These are phyloP conservation scores for Micrasema minimum DNA, from an alignment of 1,140 invertebrate genomes.

Conservation along the genomic window DNA sequence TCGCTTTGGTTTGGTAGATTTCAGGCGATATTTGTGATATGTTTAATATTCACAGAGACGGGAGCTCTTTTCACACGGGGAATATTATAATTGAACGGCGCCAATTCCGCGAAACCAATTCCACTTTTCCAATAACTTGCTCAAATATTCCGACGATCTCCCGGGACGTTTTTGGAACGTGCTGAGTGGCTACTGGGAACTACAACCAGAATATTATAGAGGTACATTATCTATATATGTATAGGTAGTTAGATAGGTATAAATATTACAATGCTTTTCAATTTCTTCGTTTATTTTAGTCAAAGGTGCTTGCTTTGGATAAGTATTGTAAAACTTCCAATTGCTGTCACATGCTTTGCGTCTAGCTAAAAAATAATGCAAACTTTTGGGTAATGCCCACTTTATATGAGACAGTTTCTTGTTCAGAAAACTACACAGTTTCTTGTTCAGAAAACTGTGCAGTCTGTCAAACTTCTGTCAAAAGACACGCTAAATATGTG, in stretches of 20 bases:
- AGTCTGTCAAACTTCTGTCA: too few relatives aligned
- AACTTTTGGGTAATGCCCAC: too few relatives aligned
- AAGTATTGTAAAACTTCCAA: not conserved
- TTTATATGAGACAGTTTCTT: too few relatives aligned
- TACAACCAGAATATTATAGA: not conserved
- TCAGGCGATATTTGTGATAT: too few relatives aligned
- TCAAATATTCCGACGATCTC: conserved; percentile 37
- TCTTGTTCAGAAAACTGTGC: too few relatives aligned
- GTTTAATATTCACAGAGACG: not conserved
- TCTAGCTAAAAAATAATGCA: too few relatives aligned
- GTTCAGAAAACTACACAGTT: too few relatives aligned
- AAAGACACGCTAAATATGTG: too few relatives aligned
- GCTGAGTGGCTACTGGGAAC: conserved; percentile 3
- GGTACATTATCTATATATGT: not conserved
- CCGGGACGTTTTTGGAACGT: conserved; percentile 2
- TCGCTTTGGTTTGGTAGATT: too few relatives aligned
- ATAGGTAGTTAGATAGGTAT: not conserved
- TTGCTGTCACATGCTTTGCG: not conserved
- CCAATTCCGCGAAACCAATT: conserved; percentile 32
- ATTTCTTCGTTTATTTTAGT: not conserved
- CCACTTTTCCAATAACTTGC: conserved; percentile 35
- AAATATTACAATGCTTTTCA: not conserved
- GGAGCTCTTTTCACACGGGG: not conserved
- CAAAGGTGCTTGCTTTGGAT: not conserved
- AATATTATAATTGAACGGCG: conserved; percentile 23